Evolutionary conservation across 2,113 vertebrate species (phyloP).

Genomic region (Leiothrix lutea): DNA sequence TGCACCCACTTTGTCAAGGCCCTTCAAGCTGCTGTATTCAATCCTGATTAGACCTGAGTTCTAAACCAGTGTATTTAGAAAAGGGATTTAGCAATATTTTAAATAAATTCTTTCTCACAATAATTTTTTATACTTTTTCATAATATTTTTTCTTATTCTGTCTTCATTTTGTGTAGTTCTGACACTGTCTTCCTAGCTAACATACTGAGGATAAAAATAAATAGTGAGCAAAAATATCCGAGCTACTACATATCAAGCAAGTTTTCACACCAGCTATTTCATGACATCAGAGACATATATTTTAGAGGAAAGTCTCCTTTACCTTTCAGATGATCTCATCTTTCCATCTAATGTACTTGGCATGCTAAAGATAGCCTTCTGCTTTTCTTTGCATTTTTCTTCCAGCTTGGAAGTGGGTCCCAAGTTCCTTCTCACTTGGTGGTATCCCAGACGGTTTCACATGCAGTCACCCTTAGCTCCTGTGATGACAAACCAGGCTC

Average conservation of each 20-base stretch:
- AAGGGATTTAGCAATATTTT: not conserved
- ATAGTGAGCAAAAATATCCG: conserved; percentile 44
- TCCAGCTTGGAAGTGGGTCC: conserved; percentile 22
- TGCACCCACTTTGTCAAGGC: not conserved
- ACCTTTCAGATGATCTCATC: conserved; percentile 22
- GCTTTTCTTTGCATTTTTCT: conserved; percentile 5
- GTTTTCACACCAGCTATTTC: conserved; percentile 44
- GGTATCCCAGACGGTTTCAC: not conserved
- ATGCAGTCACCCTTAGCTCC: not conserved
- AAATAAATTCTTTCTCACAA: not conserved
- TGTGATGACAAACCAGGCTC: not conserved
- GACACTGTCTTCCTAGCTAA: conserved; percentile 30
- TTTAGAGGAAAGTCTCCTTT: conserved; percentile 34
- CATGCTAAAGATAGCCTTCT: conserved; percentile 27
- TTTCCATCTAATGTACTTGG: conserved; percentile 10
- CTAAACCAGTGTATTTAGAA: not conserved
- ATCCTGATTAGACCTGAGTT: not conserved
- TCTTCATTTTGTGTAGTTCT: conserved; percentile 22
- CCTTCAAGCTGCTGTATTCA: not conserved
- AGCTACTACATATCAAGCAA: conserved; percentile 27
- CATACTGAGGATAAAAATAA: conserved; percentile 51
- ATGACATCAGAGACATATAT: conserved; percentile 43
- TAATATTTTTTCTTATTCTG: not conserved
- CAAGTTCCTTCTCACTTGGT: not conserved
- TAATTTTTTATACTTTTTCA: not conserved